These are phyloP conservation scores for Guaruba guarouba DNA, from an alignment of 2,113 vertebrate species.

Conservation along the genomic window DNA sequence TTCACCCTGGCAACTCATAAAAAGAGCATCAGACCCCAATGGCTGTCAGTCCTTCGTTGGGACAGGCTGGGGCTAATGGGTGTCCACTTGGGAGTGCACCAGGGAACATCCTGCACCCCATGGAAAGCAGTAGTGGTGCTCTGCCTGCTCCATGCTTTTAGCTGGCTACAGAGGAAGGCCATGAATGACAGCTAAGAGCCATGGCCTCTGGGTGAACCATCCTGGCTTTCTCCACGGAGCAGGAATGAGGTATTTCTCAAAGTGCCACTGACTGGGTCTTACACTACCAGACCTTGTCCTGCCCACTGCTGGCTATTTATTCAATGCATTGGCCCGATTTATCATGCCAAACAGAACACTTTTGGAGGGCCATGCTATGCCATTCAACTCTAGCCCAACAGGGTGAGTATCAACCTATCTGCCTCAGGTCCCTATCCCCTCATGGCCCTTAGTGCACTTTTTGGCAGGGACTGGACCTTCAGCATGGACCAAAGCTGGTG, in stretches of 20 bases:
- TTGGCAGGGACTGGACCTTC: neutral
- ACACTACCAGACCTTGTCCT: neutral
- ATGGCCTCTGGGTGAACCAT: neutral
- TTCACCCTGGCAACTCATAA: neutral
- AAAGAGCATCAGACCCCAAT: neutral
- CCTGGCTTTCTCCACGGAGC: rapidly evolving
- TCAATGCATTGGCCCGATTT: neutral
- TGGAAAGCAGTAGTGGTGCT: neutral
- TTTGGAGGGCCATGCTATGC: neutral
- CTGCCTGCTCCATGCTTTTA: neutral
- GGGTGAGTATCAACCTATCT: neutral
- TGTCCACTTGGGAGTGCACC: neutral
- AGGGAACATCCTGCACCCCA: neutral
- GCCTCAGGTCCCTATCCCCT: neutral
- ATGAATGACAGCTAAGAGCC: neutral
- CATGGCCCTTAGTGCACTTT: rapidly evolving
- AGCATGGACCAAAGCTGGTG: neutral
- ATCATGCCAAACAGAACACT: neutral
- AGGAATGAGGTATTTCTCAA: neutral
- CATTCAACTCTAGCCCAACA: neutral
- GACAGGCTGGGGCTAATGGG: neutral
- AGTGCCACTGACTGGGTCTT: neutral
- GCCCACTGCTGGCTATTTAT: neutral
- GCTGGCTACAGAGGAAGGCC: neutral
- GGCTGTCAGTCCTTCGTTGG: neutral